Conservation (phyloP, 2,113 vertebrate species). For the Syrmaticus mikado region DNA sequence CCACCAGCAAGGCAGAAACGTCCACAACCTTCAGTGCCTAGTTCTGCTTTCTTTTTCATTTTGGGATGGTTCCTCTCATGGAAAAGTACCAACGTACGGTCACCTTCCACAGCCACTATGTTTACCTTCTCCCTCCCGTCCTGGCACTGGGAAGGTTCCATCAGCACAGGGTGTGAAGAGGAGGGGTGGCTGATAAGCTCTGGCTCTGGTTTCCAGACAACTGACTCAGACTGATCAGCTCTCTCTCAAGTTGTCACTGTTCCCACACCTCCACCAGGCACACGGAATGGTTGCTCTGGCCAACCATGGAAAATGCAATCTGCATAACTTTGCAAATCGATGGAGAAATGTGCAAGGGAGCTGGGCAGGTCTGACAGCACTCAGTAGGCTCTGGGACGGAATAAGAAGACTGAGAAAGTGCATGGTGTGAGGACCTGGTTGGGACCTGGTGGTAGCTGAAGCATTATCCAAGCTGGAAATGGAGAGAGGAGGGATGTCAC, state of each 20-base stretch:
- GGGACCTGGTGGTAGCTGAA: not conserved
- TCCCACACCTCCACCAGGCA: not conserved
- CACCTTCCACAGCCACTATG: not conserved
- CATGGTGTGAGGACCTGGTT: not conserved
- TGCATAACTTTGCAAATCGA: not conserved
- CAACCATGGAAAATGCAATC: not conserved
- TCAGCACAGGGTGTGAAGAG: not conserved
- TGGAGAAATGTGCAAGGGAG: not conserved
- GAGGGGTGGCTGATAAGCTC: conserved; percentile 17
- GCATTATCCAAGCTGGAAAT: not conserved
- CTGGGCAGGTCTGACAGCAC: not conserved
- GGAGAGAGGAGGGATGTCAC: not conserved
- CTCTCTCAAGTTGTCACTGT: not conserved
- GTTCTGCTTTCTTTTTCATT: not conserved
- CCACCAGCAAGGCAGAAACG: not conserved
- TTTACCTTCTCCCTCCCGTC: conserved; percentile 17
- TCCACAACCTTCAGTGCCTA: not conserved
- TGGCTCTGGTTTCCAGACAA: not conserved
- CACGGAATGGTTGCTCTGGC: not conserved
- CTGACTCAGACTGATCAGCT: conserved; percentile 3
- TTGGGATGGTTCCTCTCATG: not conserved
- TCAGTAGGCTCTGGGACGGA: not conserved
- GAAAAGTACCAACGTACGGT: not conserved
- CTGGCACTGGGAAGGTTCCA: not conserved
- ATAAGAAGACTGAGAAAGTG: not conserved